phyloP scores from a whole-genome alignment of 2,113 vertebrate species.

The Poecilia latipinna region DNA sequence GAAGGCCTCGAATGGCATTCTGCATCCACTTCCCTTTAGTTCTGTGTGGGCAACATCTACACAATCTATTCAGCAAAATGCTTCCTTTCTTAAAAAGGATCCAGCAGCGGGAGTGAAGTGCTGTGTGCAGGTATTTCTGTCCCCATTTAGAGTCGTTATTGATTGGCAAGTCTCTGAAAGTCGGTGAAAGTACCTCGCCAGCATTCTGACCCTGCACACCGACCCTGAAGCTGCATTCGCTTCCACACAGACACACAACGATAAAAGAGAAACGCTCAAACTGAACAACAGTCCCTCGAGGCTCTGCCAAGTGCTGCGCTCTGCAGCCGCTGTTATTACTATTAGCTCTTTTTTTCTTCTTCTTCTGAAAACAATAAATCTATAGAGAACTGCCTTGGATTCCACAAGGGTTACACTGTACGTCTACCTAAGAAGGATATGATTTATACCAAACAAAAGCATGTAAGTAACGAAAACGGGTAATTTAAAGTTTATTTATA shows the following conservation, averaged over 20 bases:
- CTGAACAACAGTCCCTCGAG: slow-evolving; percentile 47
- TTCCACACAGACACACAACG: slow-evolving; percentile 38
- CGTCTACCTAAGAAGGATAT: slow-evolving; percentile 19
- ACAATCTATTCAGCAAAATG: slow-evolving; percentile 70
- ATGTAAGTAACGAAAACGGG: neutral
- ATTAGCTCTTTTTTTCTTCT: slow-evolving; percentile 47
- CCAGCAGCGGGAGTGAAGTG: slow-evolving; percentile 70
- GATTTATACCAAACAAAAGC: neutral
- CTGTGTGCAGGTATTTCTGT: slow-evolving; percentile 71
- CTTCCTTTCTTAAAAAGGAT: slow-evolving; percentile 57
- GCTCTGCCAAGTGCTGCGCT: slow-evolving; percentile 57
- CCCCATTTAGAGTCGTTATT: slow-evolving; percentile 75
- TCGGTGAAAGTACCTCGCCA: slow-evolving; percentile 75
- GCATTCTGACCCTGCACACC: slow-evolving; percentile 62
- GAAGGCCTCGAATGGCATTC: slow-evolving; percentile 31
- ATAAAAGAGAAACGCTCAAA: slow-evolving; percentile 38
- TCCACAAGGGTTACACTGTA: slow-evolving; percentile 7
- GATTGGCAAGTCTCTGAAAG: slow-evolving; percentile 74
- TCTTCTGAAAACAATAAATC: slow-evolving; percentile 37
- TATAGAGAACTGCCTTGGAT: slow-evolving; percentile 28
- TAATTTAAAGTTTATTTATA: neutral
- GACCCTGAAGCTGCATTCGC: slow-evolving; percentile 32
- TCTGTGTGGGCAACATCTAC: slow-evolving; percentile 30
- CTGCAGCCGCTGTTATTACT: slow-evolving; percentile 59
- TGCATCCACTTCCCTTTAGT: slow-evolving; percentile 37